Percentiles rank a stretch among this genome's conserved stretches.
Evolutionary conservation across 1,140 invertebrate genomes (phyloP).

Genomic region (Rhopalosiphum padi): DNA sequence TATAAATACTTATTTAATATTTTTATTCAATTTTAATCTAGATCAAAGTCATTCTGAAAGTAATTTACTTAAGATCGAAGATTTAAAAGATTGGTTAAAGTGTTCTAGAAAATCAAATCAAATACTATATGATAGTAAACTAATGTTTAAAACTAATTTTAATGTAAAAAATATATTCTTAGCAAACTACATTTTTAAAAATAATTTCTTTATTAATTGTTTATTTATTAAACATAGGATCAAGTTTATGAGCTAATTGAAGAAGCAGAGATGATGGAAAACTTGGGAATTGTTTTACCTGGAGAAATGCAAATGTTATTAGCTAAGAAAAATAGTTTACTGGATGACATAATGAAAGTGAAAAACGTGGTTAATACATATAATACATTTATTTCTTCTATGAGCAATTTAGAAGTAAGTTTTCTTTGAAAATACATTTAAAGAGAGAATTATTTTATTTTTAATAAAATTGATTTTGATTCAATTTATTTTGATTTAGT

Average conservation of each 20-base stretch:
- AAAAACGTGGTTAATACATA: slow-evolving; percentile 14
- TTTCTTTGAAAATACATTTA: background rate
- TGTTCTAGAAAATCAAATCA: background rate
- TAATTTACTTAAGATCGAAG: background rate
- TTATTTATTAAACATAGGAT: slow-evolving; percentile 16
- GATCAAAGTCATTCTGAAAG: background rate
- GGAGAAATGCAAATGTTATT: slow-evolving; percentile 14
- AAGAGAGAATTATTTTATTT: background rate
- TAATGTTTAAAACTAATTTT: slow-evolving; percentile 44
- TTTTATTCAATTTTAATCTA: background rate
- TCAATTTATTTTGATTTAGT: background rate
- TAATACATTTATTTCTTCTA: background rate
- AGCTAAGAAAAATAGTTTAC: slow-evolving; percentile 21
- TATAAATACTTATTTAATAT: background rate
- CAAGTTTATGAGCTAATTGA: slow-evolving; percentile 27
- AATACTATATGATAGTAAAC: slow-evolving; percentile 1
- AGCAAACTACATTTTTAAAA: background rate
- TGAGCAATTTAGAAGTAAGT: slow-evolving; percentile 25
- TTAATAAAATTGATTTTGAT: background rate
- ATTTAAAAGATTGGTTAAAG: slow-evolving; percentile 39
- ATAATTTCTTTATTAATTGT: background rate
- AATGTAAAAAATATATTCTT: background rate
- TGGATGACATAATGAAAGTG: slow-evolving; percentile 28
- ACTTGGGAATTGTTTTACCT: slow-evolving; percentile 22
- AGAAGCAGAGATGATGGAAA: slow-evolving; percentile 52